phyloP scores from a whole-genome alignment of 1,140 invertebrate species.

The Drosophila jambulina region DNA sequence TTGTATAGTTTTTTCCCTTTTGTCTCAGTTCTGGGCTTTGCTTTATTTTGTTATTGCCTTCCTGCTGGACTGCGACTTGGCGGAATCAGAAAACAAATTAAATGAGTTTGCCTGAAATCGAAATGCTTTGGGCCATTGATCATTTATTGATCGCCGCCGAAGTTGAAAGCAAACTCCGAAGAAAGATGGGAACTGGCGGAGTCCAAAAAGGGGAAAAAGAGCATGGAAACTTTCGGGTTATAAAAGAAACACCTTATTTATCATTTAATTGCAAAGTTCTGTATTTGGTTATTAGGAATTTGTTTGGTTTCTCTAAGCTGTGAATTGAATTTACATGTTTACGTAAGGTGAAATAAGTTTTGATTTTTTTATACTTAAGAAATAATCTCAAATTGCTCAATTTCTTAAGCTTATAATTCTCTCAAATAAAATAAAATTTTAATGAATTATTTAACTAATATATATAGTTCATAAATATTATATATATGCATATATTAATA shows the following conservation, averaged over 20 bases:
- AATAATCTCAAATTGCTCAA: too few species aligned
- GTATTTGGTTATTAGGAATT: slow-evolving; percentile 1
- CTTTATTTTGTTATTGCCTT: slow-evolving; percentile 38
- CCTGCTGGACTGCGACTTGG: slow-evolving; percentile 8
- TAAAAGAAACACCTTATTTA: slow-evolving; percentile 19
- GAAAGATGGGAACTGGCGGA: slow-evolving; percentile 16
- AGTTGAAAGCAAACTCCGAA: slow-evolving; percentile 21
- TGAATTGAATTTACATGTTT: background rate
- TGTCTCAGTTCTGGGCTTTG: slow-evolving; percentile 3
- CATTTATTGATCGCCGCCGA: slow-evolving; percentile 43
- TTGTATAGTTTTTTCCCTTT: slow-evolving; percentile 16
- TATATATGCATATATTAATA: background rate
- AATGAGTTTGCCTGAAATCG: slow-evolving; percentile 62
- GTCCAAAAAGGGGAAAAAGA: background rate
- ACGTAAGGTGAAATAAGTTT: too few species aligned
- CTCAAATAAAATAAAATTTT: background rate
- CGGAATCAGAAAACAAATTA: slow-evolving; percentile 38
- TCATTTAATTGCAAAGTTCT: slow-evolving; percentile 11
- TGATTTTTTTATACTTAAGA: background rate
- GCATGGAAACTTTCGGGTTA: slow-evolving; percentile 12
- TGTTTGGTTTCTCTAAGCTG: background rate
- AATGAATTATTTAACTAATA: too few species aligned
- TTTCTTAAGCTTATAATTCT: background rate
- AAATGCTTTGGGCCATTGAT: slow-evolving; percentile 55
- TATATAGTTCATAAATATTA: too few species aligned